Base-by-base conservation (phyloP, 2,113 vertebrate species). In the Gymnarchus niloticus region DNA sequence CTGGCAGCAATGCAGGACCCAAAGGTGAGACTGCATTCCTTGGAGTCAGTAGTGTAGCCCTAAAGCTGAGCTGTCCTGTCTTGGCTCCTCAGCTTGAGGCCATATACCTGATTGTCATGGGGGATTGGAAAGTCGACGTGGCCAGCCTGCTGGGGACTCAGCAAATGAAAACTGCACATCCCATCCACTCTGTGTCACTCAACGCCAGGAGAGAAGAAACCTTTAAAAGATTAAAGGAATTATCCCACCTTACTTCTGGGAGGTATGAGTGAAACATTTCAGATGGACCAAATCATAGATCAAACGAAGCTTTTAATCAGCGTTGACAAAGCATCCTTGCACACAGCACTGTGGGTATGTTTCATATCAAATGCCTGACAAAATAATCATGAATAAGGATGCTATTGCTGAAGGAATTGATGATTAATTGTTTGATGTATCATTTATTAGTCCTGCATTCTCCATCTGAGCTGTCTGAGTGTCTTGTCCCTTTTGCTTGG, bases 21-120 rank as follows among this genome's bases (percentile, higher is more conserved):
- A 33, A 89, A 61, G 23, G 94, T 95, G 89, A 95, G 92, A 87
- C 86, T 48, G 37, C n/a, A 21, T 48, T 54, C 65, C 12, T 0
- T n/a, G 9, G 65, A 73, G 41, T 19, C 28, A 12, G 65, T 28
- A 6, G 14, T 41, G 33, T 41, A 2, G 33, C 33, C 7, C 19
- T 17, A 4, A 73, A 37, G 0, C 59, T 84, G 14, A 10, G 1
- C 8, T 82, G 87, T 57, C 56, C 83, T 80, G 61, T 76, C 81
- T 6, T 65, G 83, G 86, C 56, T 57, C 56, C 89, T 76, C 89
- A 96, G 95, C 88, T 92, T 51, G 94, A 95, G 88, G 93, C 94
- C 0, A 87, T 96, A 87, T 96, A 96, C 90, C 93, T 94, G 89
- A 95, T 96, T 89, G 88, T 87, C 87, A 93, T 93, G 84, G 95